phyloP scores from a whole-genome alignment of 2,113 vertebrate species.

The Brachypteracias leptosomus region DNA sequence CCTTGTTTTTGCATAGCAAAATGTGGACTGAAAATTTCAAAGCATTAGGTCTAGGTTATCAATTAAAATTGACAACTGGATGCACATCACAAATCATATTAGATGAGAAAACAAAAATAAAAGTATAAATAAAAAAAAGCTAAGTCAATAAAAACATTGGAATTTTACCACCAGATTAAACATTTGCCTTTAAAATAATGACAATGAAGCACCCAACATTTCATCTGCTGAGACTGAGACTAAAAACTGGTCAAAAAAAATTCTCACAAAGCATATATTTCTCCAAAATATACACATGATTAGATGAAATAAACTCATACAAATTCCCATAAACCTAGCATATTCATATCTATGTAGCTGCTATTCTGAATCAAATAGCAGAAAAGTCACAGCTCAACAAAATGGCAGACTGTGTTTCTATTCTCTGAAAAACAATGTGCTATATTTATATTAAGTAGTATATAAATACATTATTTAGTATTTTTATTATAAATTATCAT shows the following conservation, averaged over 20 bases:
- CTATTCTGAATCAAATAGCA: neutral
- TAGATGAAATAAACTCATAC: neutral
- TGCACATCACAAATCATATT: neutral
- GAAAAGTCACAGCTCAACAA: neutral
- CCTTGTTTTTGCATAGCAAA: rapidly evolving
- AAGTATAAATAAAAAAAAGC: neutral
- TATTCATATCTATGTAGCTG: neutral
- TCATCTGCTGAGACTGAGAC: neutral
- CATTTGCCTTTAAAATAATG: neutral
- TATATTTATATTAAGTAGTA: neutral
- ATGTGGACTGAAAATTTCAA: neutral
- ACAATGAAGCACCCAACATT: neutral
- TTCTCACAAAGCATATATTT: neutral
- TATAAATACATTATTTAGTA: neutral
- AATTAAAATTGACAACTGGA: neutral
- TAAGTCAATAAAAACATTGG: neutral
- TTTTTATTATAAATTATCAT: neutral
- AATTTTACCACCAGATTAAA: neutral
- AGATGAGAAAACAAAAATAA: neutral
- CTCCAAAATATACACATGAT: neutral
- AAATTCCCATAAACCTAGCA: neutral
- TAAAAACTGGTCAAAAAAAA: neutral
- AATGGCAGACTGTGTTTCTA: neutral
- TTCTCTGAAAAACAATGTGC: neutral
- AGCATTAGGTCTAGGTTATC: neutral